Percentiles rank a stretch among this genome's conserved stretches.
Evolutionary conservation across 2,113 vertebrate species (phyloP).

Genomic region (human (Homo sapiens)): GRCh38 chr1:51597501-51598000

Average conservation of each 20-base stretch:
- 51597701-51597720: background rate
- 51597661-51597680: background rate
- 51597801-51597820: background rate
- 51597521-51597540: background rate
- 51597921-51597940: background rate
- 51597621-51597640: background rate
- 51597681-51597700: background rate
- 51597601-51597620: background rate
- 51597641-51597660: background rate
- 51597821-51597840: background rate
- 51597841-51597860: background rate
- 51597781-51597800: background rate
- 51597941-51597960: background rate
- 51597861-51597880: background rate
- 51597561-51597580: background rate
- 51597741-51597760: background rate
- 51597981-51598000: background rate
- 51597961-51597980: background rate
- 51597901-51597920: background rate
- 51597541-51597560: background rate
- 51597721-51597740: background rate
- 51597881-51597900: background rate
- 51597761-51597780: background rate
- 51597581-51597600: background rate
- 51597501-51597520: accelerated